Evolutionary conservation across 2,888 invertebrate species (phyloP).

Genomic region (Drosophila paracracens): DNA sequence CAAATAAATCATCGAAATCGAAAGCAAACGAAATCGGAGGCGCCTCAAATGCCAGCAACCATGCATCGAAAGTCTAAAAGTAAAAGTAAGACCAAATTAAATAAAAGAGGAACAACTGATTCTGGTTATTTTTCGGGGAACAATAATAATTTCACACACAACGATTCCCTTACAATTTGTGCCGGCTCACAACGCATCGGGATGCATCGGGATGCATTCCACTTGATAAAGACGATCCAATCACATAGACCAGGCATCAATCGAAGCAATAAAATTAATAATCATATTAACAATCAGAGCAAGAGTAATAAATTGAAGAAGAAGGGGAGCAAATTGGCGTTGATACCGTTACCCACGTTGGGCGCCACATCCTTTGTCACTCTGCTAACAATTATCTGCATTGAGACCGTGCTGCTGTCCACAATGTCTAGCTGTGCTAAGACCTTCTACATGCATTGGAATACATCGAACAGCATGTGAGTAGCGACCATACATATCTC

Average conservation of each 20-base stretch:
- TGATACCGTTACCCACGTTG: constrained; percentile 82
- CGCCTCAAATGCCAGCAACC: constrained; percentile 33
- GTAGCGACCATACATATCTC: constrained; percentile 39
- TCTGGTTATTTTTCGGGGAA: neutral
- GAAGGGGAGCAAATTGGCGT: constrained; percentile 60
- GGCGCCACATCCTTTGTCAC: constrained; percentile 86
- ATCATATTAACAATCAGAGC: neutral
- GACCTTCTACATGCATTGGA: constrained; percentile 95
- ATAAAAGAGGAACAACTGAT: neutral
- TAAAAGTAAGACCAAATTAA: constrained; percentile 55
- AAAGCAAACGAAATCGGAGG: constrained; percentile 25
- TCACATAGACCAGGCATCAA: constrained; percentile 13
- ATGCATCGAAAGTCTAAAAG: constrained; percentile 69
- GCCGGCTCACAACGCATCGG: constrained; percentile 2
- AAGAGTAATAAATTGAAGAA: neutral
- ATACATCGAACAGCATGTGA: constrained; percentile 93
- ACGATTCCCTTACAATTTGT: neutral
- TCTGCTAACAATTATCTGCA: constrained; percentile 86
- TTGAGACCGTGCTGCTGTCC: constrained; percentile 87
- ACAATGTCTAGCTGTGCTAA: constrained; percentile 90
- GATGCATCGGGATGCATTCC: constrained; percentile 1
- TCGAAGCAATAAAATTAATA: constrained; percentile 20
- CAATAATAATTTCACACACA: neutral
- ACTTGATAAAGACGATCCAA: neutral
- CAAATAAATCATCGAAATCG: constrained; percentile 25